These are phyloP conservation scores for Tetranychus piercei DNA, from an alignment of 2,888 invertebrate species.

Conservation along the genomic window DNA sequence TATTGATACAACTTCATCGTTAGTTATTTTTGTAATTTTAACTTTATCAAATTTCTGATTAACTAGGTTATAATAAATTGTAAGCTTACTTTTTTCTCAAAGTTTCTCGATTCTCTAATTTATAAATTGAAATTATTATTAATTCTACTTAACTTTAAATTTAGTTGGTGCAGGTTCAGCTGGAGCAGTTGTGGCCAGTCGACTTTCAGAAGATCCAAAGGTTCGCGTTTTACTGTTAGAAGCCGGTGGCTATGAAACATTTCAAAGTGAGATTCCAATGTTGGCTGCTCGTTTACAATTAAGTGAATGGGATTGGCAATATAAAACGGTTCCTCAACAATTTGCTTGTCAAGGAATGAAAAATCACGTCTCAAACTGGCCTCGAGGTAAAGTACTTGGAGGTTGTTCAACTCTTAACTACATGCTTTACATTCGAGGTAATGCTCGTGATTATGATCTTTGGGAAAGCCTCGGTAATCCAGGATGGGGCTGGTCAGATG, in stretches of 20 bases:
- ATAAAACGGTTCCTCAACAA: constrained; percentile 29
- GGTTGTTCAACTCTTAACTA: constrained; percentile 73
- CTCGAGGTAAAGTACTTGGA: constrained; percentile 71
- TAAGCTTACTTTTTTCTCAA: no score
- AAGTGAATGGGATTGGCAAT: constrained; percentile 30
- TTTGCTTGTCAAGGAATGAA: constrained; percentile 27
- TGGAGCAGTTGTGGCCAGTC: constrained; percentile 29
- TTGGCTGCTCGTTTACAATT: constrained; percentile 38
- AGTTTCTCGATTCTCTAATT: no score
- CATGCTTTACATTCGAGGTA: constrained; percentile 77
- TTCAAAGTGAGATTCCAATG: constrained; percentile 69
- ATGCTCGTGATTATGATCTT: constrained; percentile 61
- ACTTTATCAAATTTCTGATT: no score
- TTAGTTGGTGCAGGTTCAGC: constrained; percentile 28
- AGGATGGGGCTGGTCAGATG: constrained; percentile 49
- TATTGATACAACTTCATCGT: no score
- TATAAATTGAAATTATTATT: no score
- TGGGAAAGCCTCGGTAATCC: constrained; percentile 68
- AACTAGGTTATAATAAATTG: no score
- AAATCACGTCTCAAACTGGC: constrained; percentile 41
- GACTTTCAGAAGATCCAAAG: constrained; percentile 29
- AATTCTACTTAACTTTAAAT: no score
- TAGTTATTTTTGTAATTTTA: no score
- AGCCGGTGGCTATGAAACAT: constrained; percentile 39
- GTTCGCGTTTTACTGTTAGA: constrained; percentile 30